Evolutionary conservation across 2,888 invertebrate genomes (phyloP), one percentile per base, ranked within the genome.

Genomic region (Drosophila diplacantha): DNA sequence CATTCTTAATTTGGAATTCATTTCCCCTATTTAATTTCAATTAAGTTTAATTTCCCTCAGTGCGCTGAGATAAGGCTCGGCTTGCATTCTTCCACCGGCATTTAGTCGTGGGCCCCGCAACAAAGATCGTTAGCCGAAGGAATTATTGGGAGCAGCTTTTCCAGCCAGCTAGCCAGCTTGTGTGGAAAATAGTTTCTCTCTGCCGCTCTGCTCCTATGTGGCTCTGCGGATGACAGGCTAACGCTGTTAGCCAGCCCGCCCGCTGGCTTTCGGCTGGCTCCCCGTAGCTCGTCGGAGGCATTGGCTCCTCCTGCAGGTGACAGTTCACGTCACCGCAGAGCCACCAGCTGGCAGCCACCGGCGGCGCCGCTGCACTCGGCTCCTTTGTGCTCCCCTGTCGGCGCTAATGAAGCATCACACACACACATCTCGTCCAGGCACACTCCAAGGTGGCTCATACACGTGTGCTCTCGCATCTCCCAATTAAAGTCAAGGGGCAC

Each of bases 321-420:
- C 77, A 73, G 71, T 69, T 69, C 66, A 59, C 54, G 63, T 71
- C 65, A 53, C 64, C 64, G 37, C 63, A 63, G 39, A 62, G 43
- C 53, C 63, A 75, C 53, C 70, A 51, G 38, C 37, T 57, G 56
- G 55, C 52, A 52, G 63, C 39, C 22, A 22, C 39, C 39, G 22
- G 24, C 22, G 41, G 41, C 41, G n/a, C 22, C 4, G 24, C 41
- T 39, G 4, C 20, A 38, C 16, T 26, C 49, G 60, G 56, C 68
- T 73, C 64, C 78, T 77, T 74, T 83, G 78, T 71, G 66, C 55
- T 5, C 37, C 63, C 61, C 63, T 77, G 78, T 74, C 73, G 83
- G 57, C 71, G 58, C 71, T 81, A 80, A 79, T 75, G 77, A 76
- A 76, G 69, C 81, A 76, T 46, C 62, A 39, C 46, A 60, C 47